phyloP scores from a whole-genome alignment of 2,797 vertebrate genomes.

The Margarornis squamiger region DNA sequence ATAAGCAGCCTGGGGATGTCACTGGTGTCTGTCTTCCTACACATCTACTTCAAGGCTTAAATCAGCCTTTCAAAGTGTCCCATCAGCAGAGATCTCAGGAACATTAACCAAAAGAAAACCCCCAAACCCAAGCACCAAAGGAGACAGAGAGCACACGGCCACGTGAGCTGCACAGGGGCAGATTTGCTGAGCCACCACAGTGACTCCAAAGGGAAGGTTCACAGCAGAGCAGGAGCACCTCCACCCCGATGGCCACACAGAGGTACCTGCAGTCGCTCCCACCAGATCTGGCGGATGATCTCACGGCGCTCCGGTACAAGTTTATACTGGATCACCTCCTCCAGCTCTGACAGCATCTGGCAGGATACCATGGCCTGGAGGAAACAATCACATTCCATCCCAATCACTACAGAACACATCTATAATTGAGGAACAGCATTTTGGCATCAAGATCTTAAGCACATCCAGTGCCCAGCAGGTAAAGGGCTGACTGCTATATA shows the following conservation, averaged over 20 bases:
- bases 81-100: background rate
- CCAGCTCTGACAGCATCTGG: constrained; percentile 98
- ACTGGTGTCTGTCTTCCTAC: background rate
- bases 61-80: background rate
- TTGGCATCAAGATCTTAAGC: background rate
- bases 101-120: background rate
- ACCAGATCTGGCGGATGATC: constrained; percentile 99
- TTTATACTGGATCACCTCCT: constrained; percentile 99
- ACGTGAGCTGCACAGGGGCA: background rate
- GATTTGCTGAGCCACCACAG: background rate
- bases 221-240: background rate
- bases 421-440: background rate
- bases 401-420: constrained; percentile 40
- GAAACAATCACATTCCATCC: constrained; percentile 73
- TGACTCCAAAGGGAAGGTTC: background rate
- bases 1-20: background rate
- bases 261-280: constrained; percentile 95
- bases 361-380: constrained; percentile 97
- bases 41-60: background rate
- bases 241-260: background rate
- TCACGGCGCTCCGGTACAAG: constrained; percentile 96
- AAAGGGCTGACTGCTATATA: background rate
- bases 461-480: background rate
- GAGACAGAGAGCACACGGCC: background rate
- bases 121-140: background rate